Evolutionary conservation across 2,113 vertebrate genomes (phyloP).

Genomic region (Camarhynchus parvulus): DNA sequence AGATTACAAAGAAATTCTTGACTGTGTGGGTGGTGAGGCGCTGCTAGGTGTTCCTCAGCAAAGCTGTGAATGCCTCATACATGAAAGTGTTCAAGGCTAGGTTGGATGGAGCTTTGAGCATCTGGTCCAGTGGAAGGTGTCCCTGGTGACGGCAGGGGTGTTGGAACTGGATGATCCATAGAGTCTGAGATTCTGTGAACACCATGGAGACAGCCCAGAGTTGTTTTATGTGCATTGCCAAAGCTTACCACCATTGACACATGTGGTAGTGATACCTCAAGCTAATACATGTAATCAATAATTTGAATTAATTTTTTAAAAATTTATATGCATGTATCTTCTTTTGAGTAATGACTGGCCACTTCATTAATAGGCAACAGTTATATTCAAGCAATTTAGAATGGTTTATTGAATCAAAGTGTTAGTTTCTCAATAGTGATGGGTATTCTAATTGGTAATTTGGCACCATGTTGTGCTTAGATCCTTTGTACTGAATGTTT

Average conservation of each 20-base stretch:
- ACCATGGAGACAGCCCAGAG: neutral
- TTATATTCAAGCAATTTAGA: neutral
- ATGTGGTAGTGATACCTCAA: neutral
- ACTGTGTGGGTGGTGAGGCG: neutral
- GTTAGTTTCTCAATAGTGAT: neutral
- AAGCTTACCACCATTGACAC: neutral
- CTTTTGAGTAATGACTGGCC: neutral
- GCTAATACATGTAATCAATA: neutral
- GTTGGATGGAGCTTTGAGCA: neutral
- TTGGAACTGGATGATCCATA: neutral
- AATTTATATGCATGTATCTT: neutral
- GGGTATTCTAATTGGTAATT: neutral
- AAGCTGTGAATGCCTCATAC: neutral
- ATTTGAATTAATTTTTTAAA: neutral
- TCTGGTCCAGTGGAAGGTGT: too few species aligned
- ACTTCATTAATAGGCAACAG: neutral
- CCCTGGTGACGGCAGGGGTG: fast-evolving
- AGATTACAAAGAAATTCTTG: neutral
- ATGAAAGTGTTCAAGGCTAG: neutral
- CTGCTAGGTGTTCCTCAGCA: neutral
- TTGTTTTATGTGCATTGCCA: neutral
- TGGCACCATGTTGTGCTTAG: neutral
- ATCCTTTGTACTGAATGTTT: neutral
- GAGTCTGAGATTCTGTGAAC: neutral
- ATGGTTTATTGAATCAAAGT: neutral